Percentiles rank a stretch among this genome's conserved stretches.
Evolutionary conservation across 2,888 invertebrate genomes (phyloP).

Genomic region (Caenorhabditis virilis): DNA sequence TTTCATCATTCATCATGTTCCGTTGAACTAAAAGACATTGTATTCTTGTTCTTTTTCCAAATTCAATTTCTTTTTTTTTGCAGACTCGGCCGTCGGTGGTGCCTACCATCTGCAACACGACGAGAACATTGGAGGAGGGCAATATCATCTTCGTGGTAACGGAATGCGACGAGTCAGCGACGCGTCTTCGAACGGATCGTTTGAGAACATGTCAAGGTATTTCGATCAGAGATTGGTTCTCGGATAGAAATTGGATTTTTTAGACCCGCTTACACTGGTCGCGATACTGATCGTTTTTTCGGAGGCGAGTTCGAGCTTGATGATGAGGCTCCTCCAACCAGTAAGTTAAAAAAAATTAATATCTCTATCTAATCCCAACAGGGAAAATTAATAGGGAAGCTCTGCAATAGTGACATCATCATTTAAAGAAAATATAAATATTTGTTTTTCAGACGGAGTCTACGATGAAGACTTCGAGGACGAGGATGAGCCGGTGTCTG

Average conservation of each 20-base stretch:
- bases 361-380: no score
- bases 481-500: slow-evolving; percentile 26
- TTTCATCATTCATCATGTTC: no score
- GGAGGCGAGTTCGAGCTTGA: slow-evolving; percentile 37
- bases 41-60: not conserved
- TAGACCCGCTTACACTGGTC: slow-evolving; percentile 22
- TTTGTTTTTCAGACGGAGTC: not conserved
- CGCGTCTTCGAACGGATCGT: slow-evolving; percentile 24
- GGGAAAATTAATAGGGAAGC: no score
- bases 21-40: no score
- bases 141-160: slow-evolving; percentile 1
- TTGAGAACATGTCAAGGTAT: slow-evolving; percentile 19
- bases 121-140: slow-evolving; percentile 1
- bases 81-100: slow-evolving; percentile 37
- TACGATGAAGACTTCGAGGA: slow-evolving; percentile 12
- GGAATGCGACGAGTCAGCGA: slow-evolving; percentile 11
- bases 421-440: not conserved
- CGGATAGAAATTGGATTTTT: not conserved
- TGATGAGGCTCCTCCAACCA: slow-evolving; percentile 15
- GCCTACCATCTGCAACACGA: slow-evolving; percentile 22
- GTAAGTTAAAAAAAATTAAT: no score
- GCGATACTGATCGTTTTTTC: slow-evolving; percentile 44
- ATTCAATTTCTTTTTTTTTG: slow-evolving; percentile 5
- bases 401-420: no score
- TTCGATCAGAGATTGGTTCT: not conserved